Evolutionary conservation across 2,888 invertebrate genomes (phyloP).

Genomic region (Oxystoma pomonae): DNA sequence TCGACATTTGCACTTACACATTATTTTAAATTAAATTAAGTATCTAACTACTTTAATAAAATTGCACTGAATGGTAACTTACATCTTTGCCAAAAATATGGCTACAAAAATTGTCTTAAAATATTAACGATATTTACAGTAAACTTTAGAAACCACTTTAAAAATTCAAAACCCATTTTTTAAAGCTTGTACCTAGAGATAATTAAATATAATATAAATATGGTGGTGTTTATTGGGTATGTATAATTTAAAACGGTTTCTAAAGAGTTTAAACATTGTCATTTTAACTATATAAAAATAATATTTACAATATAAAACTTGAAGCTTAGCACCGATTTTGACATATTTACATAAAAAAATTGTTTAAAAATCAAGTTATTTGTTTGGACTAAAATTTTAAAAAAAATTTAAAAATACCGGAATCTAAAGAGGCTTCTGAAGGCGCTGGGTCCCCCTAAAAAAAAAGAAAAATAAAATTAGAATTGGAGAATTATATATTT

Average conservation of each 20-base stretch:
- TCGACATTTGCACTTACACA: constrained; percentile 32
- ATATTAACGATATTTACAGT: constrained; percentile 3
- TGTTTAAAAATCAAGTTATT: neutral
- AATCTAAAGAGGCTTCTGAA: neutral
- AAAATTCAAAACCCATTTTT: no score
- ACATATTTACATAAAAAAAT: neutral
- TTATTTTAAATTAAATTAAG: constrained; percentile 29
- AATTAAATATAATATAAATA: no score
- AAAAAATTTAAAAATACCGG: neutral
- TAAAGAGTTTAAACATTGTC: no score
- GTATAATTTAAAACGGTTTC: no score
- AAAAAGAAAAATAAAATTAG: constrained; percentile 16
- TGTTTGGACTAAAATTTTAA: neutral
- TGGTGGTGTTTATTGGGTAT: no score
- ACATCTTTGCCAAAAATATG: constrained; percentile 8
- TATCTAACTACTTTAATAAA: constrained; percentile 25
- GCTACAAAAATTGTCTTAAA: constrained; percentile 20
- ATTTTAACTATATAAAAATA: neutral
- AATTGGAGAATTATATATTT: no score
- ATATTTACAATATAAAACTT: neutral
- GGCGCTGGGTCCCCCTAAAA: constrained; percentile 17
- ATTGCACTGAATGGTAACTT: neutral
- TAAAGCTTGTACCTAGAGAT: no score
- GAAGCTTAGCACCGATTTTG: neutral
- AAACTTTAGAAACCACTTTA: neutral